Base-by-base conservation (phyloP, 2,113 vertebrate species). In the Prinia subflava region DNA sequence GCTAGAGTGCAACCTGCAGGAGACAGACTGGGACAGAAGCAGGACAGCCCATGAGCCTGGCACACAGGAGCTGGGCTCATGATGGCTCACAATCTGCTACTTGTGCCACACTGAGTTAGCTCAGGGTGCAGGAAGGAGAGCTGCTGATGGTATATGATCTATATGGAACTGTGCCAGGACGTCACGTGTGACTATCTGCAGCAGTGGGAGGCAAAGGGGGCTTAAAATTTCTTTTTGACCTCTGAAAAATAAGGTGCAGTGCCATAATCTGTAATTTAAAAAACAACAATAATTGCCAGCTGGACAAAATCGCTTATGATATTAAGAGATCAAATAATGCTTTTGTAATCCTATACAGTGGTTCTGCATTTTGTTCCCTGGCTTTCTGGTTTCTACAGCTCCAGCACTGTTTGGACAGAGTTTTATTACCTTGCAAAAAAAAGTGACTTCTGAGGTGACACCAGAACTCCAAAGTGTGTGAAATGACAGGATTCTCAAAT, bases 21-120 rank as follows among this genome's bases (percentile, higher is more conserved):
- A 83, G 90, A 83, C 92, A 93, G 76, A 80, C 67, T 50, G 90
- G 52, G 53, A 19, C 37, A 80, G 92, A 82, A 60, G 75, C 67
- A 90, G 90, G 87, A 53, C 71, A 78, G 92, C 75, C 83, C 92
- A 11, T 27, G 44, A 88, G 83, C 44, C 88, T 68, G 88, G 89
- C 47, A 13, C 84, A 76, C 78, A 12, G 7, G 81, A 87, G 82
- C 87, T 13, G 13, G 37, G 85, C 92, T 90, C 83, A 52, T 4
- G 67, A 88, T 69, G 80, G 79, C 62, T 89, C 90, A 81, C 94
- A 96, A 94, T 93, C 95, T 96, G 94, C 60, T 78, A 5, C 79
- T 68, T 37, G 75, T 96, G 94, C 90, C 93, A 95, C 80, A 1
- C 1, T 13, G 76, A 86, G 68, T 93, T 94, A 37, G 35, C 89